Conservation (phyloP, 2,888 invertebrate species). For the Aleiodes testaceus region DNA sequence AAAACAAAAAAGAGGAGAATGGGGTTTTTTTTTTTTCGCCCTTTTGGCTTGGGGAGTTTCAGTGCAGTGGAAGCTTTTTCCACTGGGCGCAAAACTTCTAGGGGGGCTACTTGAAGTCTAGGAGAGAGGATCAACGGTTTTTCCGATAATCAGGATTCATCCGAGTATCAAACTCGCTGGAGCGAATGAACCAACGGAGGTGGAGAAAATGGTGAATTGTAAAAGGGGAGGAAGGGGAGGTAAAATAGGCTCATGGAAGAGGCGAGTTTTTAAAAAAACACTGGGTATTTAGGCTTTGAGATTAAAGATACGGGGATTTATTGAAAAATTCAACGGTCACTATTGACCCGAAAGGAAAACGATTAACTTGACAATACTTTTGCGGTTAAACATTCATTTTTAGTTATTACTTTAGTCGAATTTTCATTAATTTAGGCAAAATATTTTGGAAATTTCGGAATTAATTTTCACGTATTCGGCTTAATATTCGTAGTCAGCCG, state of each 20-base stretch:
- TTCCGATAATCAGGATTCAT: slow-evolving; percentile 36
- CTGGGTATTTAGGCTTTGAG: slow-evolving; percentile 56
- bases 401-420: too few relatives aligned
- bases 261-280: slow-evolving; percentile 52
- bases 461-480: slow-evolving; percentile 40
- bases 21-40: not conserved
- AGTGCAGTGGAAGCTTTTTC: slow-evolving; percentile 10
- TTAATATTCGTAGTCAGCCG: slow-evolving; percentile 53
- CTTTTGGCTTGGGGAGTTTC: slow-evolving; percentile 8
- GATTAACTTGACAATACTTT: not conserved
- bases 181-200: slow-evolving; percentile 23
- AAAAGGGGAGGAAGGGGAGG: not conserved
- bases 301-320: slow-evolving; percentile 39
- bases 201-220: slow-evolving; percentile 14
- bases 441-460: too few relatives aligned
- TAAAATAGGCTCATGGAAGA: slow-evolving; percentile 11
- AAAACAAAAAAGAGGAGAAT: not conserved
- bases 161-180: slow-evolving; percentile 34
- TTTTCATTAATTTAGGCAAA: not conserved
- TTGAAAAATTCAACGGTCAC: not conserved
- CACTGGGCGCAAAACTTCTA: slow-evolving; percentile 11
- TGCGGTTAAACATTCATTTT: too few relatives aligned
- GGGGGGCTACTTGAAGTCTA: slow-evolving; percentile 24
- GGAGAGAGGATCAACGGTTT: slow-evolving; percentile 32
- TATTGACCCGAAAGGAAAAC: not conserved